A percentile compares a stretch with the other conserved stretches of the same genome.
These are phyloP conservation scores for Hydrotaea diabolus DNA, from an alignment of 2,888 invertebrate genomes.

Conservation along the genomic window DNA sequence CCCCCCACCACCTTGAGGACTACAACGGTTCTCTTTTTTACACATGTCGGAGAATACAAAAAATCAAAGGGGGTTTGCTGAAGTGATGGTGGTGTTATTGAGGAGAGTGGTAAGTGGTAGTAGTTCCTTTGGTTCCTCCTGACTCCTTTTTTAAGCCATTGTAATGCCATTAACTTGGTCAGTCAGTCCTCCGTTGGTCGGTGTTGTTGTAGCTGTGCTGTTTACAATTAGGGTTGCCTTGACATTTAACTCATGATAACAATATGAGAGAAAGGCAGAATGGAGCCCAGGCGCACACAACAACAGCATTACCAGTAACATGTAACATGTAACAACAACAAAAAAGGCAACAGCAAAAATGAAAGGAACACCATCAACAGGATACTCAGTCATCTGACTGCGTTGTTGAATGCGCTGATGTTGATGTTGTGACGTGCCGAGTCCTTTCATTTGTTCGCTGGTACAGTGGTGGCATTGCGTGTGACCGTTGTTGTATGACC, in stretches of 20 bases:
- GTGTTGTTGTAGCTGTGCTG: conserved; percentile 54
- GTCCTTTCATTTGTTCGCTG: conserved; percentile 8
- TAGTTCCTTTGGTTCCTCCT: background rate
- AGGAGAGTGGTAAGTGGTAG: background rate
- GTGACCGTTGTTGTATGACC: background rate
- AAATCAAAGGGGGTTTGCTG: too few relatives aligned
- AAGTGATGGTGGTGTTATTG: too few relatives aligned
- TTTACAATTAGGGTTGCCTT: conserved; percentile 71
- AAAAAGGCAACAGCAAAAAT: background rate
- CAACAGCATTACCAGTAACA: background rate
- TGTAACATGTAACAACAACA: too few relatives aligned
- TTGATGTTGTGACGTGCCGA: conserved; percentile 57
- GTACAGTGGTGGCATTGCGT: background rate
- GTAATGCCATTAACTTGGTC: conserved; percentile 57
- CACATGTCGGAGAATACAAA: too few relatives aligned
- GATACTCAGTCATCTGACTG: conserved; percentile 45
- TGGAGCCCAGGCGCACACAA: background rate
- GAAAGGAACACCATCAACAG: conserved; percentile 4
- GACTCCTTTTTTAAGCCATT: conserved; percentile 31
- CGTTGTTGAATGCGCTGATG: background rate
- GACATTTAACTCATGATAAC: conserved; percentile 64
- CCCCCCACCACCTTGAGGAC: too few relatives aligned
- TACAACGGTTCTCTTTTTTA: too few relatives aligned
- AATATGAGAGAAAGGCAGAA: conserved; percentile 36
- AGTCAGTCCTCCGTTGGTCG: background rate